Evolutionary conservation across 2,113 vertebrate genomes (phyloP).

Genomic region (Ptilorrhoa leucosticta): DNA sequence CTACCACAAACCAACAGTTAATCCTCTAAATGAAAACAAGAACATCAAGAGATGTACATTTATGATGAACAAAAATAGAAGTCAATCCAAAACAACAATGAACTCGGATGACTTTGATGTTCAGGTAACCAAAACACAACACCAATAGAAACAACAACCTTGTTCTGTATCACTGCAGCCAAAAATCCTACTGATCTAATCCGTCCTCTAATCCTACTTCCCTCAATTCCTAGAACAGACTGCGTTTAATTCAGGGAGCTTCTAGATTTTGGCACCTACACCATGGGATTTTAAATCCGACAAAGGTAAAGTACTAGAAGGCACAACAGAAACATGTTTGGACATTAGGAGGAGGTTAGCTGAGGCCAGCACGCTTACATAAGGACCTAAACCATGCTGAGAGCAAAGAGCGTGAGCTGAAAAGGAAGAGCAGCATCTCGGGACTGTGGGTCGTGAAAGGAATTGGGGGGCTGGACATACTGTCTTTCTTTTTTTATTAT

Average conservation of each 20-base stretch:
- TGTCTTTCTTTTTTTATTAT: neutral
- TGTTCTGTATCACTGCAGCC: neutral
- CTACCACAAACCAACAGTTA: neutral
- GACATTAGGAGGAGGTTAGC: conserved; percentile 22
- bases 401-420: neutral
- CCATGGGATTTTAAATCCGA: neutral
- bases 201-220: neutral
- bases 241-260: neutral
- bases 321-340: conserved; percentile 8
- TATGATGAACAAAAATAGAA: neutral
- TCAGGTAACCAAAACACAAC: neutral
- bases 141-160: neutral
- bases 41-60: neutral
- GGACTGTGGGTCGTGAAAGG: neutral
- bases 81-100: neutral
- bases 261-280: neutral
- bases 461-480: neutral
- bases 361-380: conserved; percentile 41
- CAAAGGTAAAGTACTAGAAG: conserved; percentile 29
- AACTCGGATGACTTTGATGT: neutral
- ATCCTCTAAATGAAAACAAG: neutral
- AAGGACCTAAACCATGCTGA: neutral
- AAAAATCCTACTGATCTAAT: neutral
- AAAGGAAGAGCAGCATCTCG: conserved; percentile 1
- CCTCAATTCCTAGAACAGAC: neutral